Base-by-base conservation (phyloP, 1,140 invertebrate genomes). In the Drosophila sturtevanti region DNA sequence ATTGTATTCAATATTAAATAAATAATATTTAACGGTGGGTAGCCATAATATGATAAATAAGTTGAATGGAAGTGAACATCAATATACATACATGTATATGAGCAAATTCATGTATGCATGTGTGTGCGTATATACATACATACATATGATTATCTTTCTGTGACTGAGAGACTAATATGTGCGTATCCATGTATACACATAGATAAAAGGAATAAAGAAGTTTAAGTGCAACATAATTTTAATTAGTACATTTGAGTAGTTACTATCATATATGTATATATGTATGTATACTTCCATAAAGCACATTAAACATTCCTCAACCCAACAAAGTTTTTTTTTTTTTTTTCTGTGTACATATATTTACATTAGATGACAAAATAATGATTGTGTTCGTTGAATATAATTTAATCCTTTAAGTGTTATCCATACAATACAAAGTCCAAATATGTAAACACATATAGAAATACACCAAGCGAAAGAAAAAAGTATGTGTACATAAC, bases 1-100 rank as follows among this genome's bases (percentile, higher is more conserved):
- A 56, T 56, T 56, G 54, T 34, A 56, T 56, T 56, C 27, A 56
- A 14, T 56, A 56, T 48, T 48, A 18, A 48, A 48, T 21, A 48
- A 21, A 21, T 21, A 21, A 14, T 21, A 56, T 56, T 18, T 16
- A 16, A 56, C 54, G 54, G 54, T 56, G 54, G 54, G 54, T 56
- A 56, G 16, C 31, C 24, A 31, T 55, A 14, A 31, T 22, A 24
- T 16, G 24, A 34, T 31, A 34, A 16, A 34, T 56, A 56, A 14
- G 27, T 56, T 34, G 24, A 56, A 34, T 34, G 34, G 24, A 56
- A 27, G 27, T 55, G 7, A 31, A n/a, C 14, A 18, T 55, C n/a
- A n/a, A 55, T 10, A 34, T 12, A 31, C 10, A 55, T 31, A n/a
- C 16, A 34, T 22, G 24, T 54, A 55, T 44, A 41, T 44, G 16